Evolutionary conservation across 1,140 invertebrate species (phyloP), one percentile per base, ranked within the genome.

Genomic region (Aphaenogaster ashmeadi): DNA sequence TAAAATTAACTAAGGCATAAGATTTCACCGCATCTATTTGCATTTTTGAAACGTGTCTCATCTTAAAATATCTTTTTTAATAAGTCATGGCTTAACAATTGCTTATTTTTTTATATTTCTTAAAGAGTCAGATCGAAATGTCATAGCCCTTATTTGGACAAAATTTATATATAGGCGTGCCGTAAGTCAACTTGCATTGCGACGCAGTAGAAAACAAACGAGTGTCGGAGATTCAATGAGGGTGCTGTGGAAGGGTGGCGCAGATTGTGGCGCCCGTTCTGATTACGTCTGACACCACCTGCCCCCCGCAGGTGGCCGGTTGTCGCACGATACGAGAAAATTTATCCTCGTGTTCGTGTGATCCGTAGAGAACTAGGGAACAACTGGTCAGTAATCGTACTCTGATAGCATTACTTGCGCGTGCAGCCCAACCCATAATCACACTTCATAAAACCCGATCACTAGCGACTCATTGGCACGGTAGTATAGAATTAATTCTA

Each of bases 271-370:
- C 90, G 91, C 93, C 91, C 86, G 92, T 88, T 92, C 89, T 92
- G 93, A 94, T 94, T 92, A 93, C 83, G 89, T 86, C 79, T 86
- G 86, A 83, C 89, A 93, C 92, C 94, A 95, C 94, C 94, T 95
- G 94, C 93, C 93, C 94, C 87, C 92, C 89, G 93, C 94, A 94
- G 94, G 94, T 94, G 94, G 91, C 93, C 93, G 88, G 52, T 77
- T 86, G 89, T 90, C 90, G 87, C 89, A 89, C 87, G 69, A 84
- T 80, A 84, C 33, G 27, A 21, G 89, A 90, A 90, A 92, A 94
- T 94, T 91, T 92, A 91, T 93, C 92, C 92, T 91, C 84, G 27
- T 67, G 60, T 75, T 67, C 69, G 88, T 50, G 88, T 50, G 88
- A 88, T 89, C 91, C 89, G 92, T 93, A 91, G 78, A 74, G 62